A percentile compares a stretch with the other conserved stretches of the same genome.
phyloP scores from a whole-genome alignment of 64 coral and sea anemone species.

The Pocillopora damicornis region DNA sequence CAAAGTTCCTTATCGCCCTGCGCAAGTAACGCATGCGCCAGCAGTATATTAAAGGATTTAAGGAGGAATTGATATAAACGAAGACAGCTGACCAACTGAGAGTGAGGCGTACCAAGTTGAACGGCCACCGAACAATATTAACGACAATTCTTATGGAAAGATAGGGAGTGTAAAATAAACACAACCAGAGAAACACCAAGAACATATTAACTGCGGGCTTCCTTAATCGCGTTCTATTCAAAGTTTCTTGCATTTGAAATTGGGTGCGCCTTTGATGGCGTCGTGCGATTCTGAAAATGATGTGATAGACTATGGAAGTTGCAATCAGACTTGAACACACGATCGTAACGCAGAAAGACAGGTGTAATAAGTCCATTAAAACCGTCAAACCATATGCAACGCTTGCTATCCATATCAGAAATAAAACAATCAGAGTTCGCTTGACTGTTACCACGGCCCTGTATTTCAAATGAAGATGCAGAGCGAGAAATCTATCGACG shows the following conservation, averaged over 20 bases:
- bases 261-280: not conserved
- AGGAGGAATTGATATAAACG: constrained; percentile 12
- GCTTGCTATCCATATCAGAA: not conserved
- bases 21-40: constrained; percentile 27
- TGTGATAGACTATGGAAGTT: not conserved
- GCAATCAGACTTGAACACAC: not conserved
- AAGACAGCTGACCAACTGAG: not conserved
- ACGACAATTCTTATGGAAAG: not conserved
- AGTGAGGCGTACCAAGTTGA: not conserved
- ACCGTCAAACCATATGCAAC: not conserved
- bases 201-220: constrained; percentile 3
- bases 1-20: not conserved
- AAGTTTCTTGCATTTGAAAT: not conserved
- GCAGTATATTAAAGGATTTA: constrained; percentile 11
- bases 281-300: constrained; percentile 7
- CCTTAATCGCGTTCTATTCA: not conserved
- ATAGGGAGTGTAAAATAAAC: not conserved
- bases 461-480: constrained; percentile 39
- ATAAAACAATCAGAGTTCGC: not conserved
- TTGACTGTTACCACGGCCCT: not conserved
- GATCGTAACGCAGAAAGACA: not conserved
- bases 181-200: not conserved
- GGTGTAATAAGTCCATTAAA: not conserved
- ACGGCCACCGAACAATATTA: not conserved
- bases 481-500: constrained; percentile 19